These are phyloP conservation scores for Cossypha caffra DNA, from an alignment of 2,797 vertebrate genomes.

Conservation along the genomic window DNA sequence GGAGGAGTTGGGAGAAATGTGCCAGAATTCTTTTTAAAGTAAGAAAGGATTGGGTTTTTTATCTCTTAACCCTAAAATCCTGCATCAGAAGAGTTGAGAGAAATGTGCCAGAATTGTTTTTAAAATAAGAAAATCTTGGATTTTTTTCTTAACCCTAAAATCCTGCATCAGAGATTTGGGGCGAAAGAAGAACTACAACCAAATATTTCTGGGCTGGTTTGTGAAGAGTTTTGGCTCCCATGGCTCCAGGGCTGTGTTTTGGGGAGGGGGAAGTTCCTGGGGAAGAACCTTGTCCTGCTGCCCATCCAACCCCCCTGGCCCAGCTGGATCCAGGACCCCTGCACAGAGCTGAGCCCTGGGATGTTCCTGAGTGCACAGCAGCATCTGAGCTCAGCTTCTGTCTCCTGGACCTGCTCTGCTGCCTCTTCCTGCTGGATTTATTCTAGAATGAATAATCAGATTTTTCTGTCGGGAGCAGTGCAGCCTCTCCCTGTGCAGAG, in stretches of 20 bases:
- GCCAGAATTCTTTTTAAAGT: neutral
- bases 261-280: neutral
- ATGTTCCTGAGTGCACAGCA: neutral
- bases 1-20: neutral
- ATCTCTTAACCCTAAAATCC: neutral
- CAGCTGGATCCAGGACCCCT: neutral
- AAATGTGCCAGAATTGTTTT: neutral
- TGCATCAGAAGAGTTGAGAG: neutral
- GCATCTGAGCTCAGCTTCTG: neutral
- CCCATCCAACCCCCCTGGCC: neutral
- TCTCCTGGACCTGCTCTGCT: neutral
- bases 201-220: neutral
- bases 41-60: neutral
- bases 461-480: neutral
- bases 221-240: fast-evolving
- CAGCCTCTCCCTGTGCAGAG: slow-evolving; percentile 7
- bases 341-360: neutral
- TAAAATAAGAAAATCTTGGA: neutral
- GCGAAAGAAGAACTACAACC: fast-evolving
- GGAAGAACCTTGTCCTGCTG: neutral
- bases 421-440: slow-evolving; percentile 15
- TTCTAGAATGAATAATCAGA: slow-evolving; percentile 39
- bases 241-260: neutral
- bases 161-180: neutral
- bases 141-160: neutral